Evolutionary conservation across 1,140 invertebrate species (phyloP).

Genomic region (Ectropis grisescens): DNA sequence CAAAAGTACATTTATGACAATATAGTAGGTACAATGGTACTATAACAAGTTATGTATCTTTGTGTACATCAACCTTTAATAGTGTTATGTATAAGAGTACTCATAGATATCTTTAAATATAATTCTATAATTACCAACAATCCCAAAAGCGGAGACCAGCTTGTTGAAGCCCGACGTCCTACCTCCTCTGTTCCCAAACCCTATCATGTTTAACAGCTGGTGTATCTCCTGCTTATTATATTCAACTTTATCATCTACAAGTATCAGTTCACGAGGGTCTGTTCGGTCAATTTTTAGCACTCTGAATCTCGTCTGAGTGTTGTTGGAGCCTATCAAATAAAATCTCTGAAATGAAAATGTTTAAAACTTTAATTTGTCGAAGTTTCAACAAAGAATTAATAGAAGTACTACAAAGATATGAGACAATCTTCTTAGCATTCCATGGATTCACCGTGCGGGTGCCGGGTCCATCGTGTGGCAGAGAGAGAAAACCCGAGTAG

Average conservation of each 20-base stretch:
- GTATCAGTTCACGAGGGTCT: constrained; percentile 83
- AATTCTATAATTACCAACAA: constrained; percentile 82
- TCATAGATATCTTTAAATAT: too few relatives aligned
- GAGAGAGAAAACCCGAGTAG: too few relatives aligned
- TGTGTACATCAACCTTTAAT: too few relatives aligned
- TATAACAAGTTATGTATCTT: too few relatives aligned
- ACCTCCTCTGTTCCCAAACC: constrained; percentile 81
- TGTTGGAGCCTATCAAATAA: constrained; percentile 95
- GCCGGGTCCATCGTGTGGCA: too few relatives aligned
- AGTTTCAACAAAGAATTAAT: too few relatives aligned
- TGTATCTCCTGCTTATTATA: constrained; percentile 91
- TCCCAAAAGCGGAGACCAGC: constrained; percentile 92
- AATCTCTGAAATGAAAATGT: constrained; percentile 75
- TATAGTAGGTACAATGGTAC: too few relatives aligned
- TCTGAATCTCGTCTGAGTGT: constrained; percentile 90
- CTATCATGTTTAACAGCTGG: constrained; percentile 86
- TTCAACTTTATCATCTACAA: constrained; percentile 93
- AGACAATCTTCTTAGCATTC: too few relatives aligned
- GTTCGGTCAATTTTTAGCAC: constrained; percentile 94
- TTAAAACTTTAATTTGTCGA: background rate
- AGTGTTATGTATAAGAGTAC: too few relatives aligned
- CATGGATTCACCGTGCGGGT: too few relatives aligned
- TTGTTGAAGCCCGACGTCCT: constrained; percentile 75
- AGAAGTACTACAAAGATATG: too few relatives aligned
- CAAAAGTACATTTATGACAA: too few relatives aligned